Percentiles rank a stretch among this genome's conserved stretches.
phyloP scores from a whole-genome alignment of 2,113 vertebrate genomes.

The Oncorhynchus tshawytscha region DNA sequence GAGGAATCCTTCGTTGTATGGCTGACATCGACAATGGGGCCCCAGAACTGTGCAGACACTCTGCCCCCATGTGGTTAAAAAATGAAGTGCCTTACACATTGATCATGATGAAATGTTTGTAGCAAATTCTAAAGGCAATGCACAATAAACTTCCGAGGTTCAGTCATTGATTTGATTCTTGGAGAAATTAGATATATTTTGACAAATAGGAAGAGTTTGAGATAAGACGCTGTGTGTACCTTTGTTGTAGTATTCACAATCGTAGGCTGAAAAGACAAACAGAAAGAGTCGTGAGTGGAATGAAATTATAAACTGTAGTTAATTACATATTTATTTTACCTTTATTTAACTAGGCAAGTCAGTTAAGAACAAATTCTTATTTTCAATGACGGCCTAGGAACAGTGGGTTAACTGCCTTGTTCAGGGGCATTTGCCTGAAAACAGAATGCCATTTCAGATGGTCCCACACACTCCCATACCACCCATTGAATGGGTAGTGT shows the following conservation, averaged over 20 bases:
- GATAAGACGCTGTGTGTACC: constrained; percentile 67
- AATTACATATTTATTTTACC: not conserved
- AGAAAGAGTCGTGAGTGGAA: constrained; percentile 15
- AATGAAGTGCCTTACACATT: not conserved
- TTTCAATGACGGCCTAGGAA: too few relatives aligned
- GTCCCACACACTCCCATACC: not conserved
- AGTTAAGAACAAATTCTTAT: too few relatives aligned
- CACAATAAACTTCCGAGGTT: not conserved
- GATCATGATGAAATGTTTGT: not conserved
- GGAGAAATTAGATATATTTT: not conserved
- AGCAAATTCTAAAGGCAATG: not conserved
- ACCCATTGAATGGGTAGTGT: not conserved
- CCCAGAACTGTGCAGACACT: constrained; percentile 12
- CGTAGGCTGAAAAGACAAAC: constrained; percentile 82
- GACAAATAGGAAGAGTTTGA: not conserved
- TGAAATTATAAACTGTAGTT: not conserved
- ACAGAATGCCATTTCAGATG: not conserved
- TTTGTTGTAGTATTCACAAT: constrained; percentile 99
- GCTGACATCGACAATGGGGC: not conserved
- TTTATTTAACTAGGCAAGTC: too few relatives aligned
- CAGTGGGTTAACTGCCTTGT: too few relatives aligned
- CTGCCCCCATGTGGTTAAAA: constrained; percentile 30
- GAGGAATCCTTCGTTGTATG: not conserved
- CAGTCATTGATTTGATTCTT: not conserved
- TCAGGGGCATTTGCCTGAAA: not conserved